These are phyloP conservation scores for Gila orcuttii DNA, from an alignment of 2,113 vertebrate genomes.

Conservation along the genomic window DNA sequence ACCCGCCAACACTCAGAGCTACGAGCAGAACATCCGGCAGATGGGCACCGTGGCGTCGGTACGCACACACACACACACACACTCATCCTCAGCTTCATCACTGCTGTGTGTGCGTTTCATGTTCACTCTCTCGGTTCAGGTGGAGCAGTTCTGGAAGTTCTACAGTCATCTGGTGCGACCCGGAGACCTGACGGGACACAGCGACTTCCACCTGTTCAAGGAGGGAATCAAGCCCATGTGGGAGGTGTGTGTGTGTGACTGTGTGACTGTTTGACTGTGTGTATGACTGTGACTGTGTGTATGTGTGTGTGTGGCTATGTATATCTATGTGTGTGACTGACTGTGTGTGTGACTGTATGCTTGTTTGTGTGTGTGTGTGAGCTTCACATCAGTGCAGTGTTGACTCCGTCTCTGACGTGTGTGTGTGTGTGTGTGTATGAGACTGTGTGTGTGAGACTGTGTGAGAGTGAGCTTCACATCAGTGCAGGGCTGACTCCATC, in stretches of 20 bases:
- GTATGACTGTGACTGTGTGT: no score
- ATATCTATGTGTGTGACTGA: no score
- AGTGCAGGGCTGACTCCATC: no score
- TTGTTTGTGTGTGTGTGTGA: not conserved
- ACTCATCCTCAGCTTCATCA: not conserved
- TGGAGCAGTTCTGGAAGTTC: slow-evolving; percentile 80
- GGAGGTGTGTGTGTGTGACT: slow-evolving; percentile 60
- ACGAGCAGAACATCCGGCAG: slow-evolving; percentile 79
- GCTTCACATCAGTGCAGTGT: no score
- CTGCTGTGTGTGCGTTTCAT: not conserved
- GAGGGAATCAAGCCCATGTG: slow-evolving; percentile 73
- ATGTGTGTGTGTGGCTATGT: no score
- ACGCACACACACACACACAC: not conserved
- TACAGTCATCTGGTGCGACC: slow-evolving; percentile 77
- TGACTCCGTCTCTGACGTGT: no score
- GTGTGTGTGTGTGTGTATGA: slow-evolving; percentile 44
- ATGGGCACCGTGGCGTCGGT: slow-evolving; percentile 77
- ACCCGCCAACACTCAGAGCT: slow-evolving; percentile 74
- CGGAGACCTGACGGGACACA: slow-evolving; percentile 76
- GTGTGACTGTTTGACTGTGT: no score
- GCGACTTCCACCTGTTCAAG: slow-evolving; percentile 78
- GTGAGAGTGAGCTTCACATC: no score
- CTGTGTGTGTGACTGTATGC: no score
- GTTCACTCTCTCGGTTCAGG: slow-evolving; percentile 57
- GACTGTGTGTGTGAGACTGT: no score